Conservation (phyloP, 2,113 vertebrate genomes). For the Pygoscelis antarcticus region DNA sequence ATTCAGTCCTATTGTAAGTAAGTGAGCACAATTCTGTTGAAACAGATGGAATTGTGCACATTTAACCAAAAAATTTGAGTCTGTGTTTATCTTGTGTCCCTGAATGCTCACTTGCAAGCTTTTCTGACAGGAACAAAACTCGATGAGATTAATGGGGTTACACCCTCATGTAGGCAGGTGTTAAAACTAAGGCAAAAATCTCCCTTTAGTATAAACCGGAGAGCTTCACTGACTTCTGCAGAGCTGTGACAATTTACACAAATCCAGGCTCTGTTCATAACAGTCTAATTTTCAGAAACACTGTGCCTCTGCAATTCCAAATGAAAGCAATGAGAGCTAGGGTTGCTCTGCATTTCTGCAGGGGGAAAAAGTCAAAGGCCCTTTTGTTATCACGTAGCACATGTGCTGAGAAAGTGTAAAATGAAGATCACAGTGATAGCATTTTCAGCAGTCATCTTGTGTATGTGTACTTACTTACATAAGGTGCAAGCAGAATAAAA, state of each 20-base stretch:
- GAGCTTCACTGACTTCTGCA: background rate
- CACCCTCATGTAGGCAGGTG: background rate
- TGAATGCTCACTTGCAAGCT: background rate
- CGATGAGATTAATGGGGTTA: background rate
- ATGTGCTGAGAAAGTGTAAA: background rate
- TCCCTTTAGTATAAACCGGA: background rate
- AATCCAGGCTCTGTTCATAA: background rate
- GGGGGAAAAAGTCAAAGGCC: background rate
- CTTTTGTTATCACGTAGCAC: slow-evolving; percentile 10
- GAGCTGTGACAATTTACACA: background rate
- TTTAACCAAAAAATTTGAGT: background rate
- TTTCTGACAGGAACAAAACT: background rate
- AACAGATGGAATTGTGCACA: background rate
- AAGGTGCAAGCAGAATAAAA: background rate
- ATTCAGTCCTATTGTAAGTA: background rate
- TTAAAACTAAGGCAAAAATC: background rate
- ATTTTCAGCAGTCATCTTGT: background rate
- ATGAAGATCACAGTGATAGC: background rate
- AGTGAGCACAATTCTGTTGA: background rate
- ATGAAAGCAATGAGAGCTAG: background rate
- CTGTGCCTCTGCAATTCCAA: background rate
- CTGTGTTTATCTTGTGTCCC: background rate
- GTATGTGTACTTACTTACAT: background rate
- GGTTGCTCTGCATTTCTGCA: background rate
- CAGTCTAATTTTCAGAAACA: accelerated